Evolutionary conservation across 1,140 invertebrate species (phyloP).

Genomic region (Pogonomyrmex barbatus): DNA sequence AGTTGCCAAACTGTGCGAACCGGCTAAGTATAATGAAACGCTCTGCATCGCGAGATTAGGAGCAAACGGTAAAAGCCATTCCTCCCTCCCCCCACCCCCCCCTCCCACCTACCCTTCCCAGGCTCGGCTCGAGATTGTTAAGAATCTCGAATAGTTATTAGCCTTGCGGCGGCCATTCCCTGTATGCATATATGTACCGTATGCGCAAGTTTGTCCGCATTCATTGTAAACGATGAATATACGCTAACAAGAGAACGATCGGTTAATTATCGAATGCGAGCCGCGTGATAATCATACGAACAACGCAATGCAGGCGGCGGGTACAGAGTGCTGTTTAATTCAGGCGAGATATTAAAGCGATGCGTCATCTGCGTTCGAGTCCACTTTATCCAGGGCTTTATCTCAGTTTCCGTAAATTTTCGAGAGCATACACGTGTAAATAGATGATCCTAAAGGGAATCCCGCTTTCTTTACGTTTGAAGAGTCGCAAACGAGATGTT

Average conservation of each 20-base stretch:
- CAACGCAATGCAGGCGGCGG: background rate
- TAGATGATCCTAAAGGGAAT: background rate
- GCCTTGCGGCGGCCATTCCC: background rate
- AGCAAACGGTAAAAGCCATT: conserved; percentile 46
- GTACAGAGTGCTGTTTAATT: conserved; percentile 12
- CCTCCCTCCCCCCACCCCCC: background rate
- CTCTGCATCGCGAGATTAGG: conserved; percentile 52
- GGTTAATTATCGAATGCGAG: conserved; percentile 44
- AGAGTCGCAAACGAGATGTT: conserved; percentile 9
- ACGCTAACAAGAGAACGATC: conserved; percentile 25
- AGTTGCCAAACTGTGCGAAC: conserved; percentile 28
- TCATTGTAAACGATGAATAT: background rate
- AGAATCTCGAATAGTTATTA: conserved; percentile 45
- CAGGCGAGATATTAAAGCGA: conserved; percentile 46
- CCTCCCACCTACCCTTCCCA: too few species aligned
- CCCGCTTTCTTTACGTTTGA: background rate
- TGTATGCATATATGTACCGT: too few species aligned
- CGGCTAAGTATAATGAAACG: conserved; percentile 57
- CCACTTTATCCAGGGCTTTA: conserved; percentile 1
- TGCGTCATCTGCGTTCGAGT: conserved; percentile 22
- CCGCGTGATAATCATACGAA: background rate
- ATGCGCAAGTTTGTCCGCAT: background rate
- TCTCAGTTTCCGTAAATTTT: conserved; percentile 12
- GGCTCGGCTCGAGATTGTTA: conserved; percentile 36
- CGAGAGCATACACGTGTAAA: background rate